A percentile compares a stretch with the other conserved stretches of the same genome.
Evolutionary conservation across 1,140 invertebrate species (phyloP).

Genomic region (Argopecten irradians): DNA sequence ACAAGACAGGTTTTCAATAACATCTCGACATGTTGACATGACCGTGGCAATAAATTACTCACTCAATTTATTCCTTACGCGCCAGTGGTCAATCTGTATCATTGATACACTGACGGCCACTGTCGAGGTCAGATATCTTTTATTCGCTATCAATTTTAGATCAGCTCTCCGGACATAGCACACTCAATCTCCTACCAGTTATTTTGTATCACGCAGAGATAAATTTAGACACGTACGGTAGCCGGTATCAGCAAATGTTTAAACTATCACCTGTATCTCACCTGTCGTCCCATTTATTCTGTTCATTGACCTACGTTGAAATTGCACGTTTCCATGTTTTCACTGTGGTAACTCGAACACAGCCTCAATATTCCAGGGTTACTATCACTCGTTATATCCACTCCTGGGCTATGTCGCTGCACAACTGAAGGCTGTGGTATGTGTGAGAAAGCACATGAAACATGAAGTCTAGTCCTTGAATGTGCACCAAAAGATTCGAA

Average conservation of each 20-base stretch:
- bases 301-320: no score
- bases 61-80: not conserved
- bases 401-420: no score
- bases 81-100: not conserved
- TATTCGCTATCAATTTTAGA: not conserved
- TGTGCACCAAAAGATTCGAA: no score
- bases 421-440: no score
- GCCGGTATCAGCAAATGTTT: not conserved
- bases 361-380: no score
- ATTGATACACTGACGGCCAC: not conserved
- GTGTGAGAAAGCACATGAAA: no score
- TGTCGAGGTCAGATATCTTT: not conserved
- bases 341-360: no score
- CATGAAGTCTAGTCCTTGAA: no score
- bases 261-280: not conserved
- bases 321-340: no score
- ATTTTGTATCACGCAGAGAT: not conserved
- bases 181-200: not conserved
- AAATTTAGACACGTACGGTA: not conserved
- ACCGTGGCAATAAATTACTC: constrained; percentile 16
- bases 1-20: not conserved
- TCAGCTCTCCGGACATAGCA: not conserved
- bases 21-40: not conserved
- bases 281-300: no score
- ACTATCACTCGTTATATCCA: no score